Conservation (phyloP, 2,113 vertebrate genomes). For the Onychostoma macrolepis region DNA sequence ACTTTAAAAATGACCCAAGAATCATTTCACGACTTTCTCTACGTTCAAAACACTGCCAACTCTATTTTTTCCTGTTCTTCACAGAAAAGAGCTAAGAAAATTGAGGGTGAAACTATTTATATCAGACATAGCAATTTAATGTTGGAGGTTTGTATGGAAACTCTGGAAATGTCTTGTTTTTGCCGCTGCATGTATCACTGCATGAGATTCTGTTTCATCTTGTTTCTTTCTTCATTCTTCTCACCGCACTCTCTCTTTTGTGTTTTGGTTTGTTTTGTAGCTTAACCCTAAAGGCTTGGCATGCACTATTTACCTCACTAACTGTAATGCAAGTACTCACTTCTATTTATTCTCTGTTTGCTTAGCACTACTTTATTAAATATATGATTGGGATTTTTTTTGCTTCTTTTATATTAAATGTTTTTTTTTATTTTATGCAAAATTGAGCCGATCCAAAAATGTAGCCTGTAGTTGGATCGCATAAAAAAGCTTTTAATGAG, state of each 20-base stretch:
- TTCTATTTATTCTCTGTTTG: conserved; percentile 54
- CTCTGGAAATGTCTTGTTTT: conserved; percentile 69
- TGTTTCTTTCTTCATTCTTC: conserved; percentile 52
- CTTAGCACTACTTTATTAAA: conserved; percentile 60
- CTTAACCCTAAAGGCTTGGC: conserved; percentile 73
- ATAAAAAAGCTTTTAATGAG: not conserved
- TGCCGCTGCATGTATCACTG: conserved; percentile 54
- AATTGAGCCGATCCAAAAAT: not conserved
- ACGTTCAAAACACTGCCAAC: conserved; percentile 78
- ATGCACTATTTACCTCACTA: conserved; percentile 76
- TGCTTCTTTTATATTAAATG: not conserved
- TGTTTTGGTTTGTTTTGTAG: conserved; percentile 59
- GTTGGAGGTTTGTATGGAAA: conserved; percentile 99
- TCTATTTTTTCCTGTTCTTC: conserved; percentile 79
- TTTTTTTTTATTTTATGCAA: not conserved
- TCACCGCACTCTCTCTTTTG: conserved; percentile 29
- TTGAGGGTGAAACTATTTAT: conserved; percentile 99
- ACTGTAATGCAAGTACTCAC: conserved; percentile 76
- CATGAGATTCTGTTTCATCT: conserved; percentile 47
- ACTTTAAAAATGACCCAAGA: conserved; percentile 32
- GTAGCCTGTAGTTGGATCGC: not conserved
- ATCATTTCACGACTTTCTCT: conserved; percentile 44
- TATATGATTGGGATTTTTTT: conserved; percentile 77
- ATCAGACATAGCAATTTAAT: conserved; percentile 99
- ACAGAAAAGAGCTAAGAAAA: conserved; percentile 99